A percentile compares a stretch with the other conserved stretches of the same genome.
Evolutionary conservation across 2,113 vertebrate genomes (phyloP).

Genomic region (Gavialis gangeticus): DNA sequence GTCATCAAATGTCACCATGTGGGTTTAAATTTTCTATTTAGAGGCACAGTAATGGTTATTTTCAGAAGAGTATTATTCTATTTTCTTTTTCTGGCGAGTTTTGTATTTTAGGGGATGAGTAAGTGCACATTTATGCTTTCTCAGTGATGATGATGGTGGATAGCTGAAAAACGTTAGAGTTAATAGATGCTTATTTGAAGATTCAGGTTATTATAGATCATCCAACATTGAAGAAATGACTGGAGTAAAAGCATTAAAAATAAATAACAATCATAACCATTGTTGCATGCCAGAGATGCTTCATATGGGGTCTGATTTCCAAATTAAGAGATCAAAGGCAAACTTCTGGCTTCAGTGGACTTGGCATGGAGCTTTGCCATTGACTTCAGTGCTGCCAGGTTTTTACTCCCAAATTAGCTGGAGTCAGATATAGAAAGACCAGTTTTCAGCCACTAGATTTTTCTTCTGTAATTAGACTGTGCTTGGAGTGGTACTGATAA

Average conservation of each 20-base stretch:
- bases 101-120: background rate
- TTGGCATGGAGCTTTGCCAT: background rate
- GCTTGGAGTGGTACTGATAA: background rate
- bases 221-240: background rate
- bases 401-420: background rate
- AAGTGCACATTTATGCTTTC: background rate
- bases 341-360: background rate
- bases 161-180: background rate
- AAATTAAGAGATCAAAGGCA: background rate
- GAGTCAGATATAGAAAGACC: rapidly evolving
- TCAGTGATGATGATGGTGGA: background rate
- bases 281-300: background rate
- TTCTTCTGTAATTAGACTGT: rapidly evolving
- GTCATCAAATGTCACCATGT: background rate
- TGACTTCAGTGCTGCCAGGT: background rate
- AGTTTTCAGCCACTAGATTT: background rate
- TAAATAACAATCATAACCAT: slow-evolving; percentile 4
- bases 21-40: slow-evolving; percentile 15
- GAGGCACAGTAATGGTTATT: background rate
- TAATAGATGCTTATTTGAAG: slow-evolving; percentile 36
- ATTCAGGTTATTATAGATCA: slow-evolving; percentile 19
- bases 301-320: background rate
- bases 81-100: background rate
- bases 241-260: slow-evolving; percentile 29
- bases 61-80: background rate